Evolutionary conservation across 2,113 vertebrate genomes (phyloP), one percentile per base, ranked within the genome.

Genomic region (Dascyllus trimaculatus): DNA sequence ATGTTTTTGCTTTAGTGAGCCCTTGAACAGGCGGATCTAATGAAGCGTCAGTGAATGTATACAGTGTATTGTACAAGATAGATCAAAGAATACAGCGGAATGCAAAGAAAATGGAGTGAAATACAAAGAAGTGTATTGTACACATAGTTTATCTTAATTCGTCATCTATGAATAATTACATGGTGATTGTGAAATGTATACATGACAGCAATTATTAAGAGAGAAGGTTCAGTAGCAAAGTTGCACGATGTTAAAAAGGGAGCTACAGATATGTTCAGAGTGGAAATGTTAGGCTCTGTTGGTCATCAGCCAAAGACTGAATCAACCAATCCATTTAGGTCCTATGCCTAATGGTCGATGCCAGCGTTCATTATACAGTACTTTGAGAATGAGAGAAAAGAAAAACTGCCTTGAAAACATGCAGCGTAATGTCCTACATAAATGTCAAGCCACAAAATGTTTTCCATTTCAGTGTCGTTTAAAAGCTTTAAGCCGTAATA

Each of bases 221-320:
- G 49, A 67, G 11, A 26, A 46, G 14, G 26, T 70, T 6, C 19
- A 43, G 51, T 13, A 25, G 35, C n/a, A 49, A 21, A 46, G 22
- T 46, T 53, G 17, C 5, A 29, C 69, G 57, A 59, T 65, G 21
- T 24, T 45, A 38, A 61, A n/a, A 61, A 67, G 43, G 9, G 53
- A 51, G 1, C 24, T 46, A 43, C 59, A 54, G 53, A 61, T 22
- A 57, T 75, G 71, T 48, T 74, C 40, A 63, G 19, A 46, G 32
- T 65, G 53, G 65, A 70, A 75, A 65, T 57, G 46, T 71, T 62
- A 24, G 19, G 29, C 45, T 57, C 56, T 51, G 17, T 62, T 87
- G 78, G 75, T 82, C 58, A 24, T 59, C 54, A 67, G 70, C 80
- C 82, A 81, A 76, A 59, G 13, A 56, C 15, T 69, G 69, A 82